These are phyloP conservation scores for Drosophila fulvimacula DNA, from an alignment of 2,888 invertebrate species.

Conservation along the genomic window DNA sequence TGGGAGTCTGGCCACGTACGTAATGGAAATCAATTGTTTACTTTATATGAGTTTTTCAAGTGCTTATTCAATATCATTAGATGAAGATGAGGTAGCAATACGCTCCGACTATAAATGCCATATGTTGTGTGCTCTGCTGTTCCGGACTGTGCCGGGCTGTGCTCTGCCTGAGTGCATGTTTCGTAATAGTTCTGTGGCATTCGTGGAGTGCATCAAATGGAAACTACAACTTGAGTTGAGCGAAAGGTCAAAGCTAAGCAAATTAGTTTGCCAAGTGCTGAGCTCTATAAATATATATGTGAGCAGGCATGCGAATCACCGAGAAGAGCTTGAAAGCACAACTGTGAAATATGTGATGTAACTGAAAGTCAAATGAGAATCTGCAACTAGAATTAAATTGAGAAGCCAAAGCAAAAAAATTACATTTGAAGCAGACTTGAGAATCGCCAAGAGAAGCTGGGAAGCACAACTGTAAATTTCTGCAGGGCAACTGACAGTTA, in stretches of 20 bases:
- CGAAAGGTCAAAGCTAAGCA: slow-evolving; percentile 46
- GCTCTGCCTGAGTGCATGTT: slow-evolving; percentile 14
- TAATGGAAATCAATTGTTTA: slow-evolving; percentile 79
- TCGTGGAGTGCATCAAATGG: not conserved
- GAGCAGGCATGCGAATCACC: slow-evolving; percentile 17
- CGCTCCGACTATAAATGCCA: slow-evolving; percentile 33
- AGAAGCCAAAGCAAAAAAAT: not conserved
- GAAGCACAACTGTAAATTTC: not conserved
- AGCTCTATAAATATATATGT: slow-evolving; percentile 24
- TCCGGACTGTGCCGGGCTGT: not conserved
- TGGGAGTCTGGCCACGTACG: slow-evolving; percentile 55
- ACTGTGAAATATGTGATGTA: not conserved
- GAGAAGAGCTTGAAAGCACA: not conserved
- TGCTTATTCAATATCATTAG: slow-evolving; percentile 80
- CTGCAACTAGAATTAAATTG: not conserved
- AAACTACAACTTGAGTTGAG: slow-evolving; percentile 6
- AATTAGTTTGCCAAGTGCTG: slow-evolving; percentile 43
- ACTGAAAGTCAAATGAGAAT: not conserved
- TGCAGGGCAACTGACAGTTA: too few species aligned
- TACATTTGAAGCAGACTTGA: not conserved
- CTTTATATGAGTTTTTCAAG: slow-evolving; percentile 79
- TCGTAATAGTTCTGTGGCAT: slow-evolving; percentile 14
- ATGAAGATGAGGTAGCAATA: slow-evolving; percentile 58
- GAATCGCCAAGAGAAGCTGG: not conserved
- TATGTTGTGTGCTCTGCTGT: slow-evolving; percentile 20